Conservation (phyloP, 2,797 vertebrate species). For the Crypturellus tataupa region DNA sequence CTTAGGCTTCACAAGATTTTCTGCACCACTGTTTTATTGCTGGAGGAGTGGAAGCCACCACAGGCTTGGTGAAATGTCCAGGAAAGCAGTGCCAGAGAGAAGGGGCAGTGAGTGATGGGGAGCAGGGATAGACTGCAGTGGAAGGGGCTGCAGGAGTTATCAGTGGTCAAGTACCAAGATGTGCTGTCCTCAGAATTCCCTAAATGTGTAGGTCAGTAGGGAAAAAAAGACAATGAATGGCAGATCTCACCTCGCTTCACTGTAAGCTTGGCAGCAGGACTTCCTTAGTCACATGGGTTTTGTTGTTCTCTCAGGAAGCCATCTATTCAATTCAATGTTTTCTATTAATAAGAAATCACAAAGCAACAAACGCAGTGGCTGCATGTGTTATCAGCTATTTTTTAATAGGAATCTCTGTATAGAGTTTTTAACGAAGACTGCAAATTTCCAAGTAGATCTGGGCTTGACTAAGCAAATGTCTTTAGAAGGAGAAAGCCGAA, state of each 20-base stretch:
- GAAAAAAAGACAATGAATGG: background rate
- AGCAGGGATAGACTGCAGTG: too few species aligned
- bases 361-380: background rate
- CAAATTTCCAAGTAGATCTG: background rate
- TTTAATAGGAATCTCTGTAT: background rate
- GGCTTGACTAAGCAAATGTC: background rate
- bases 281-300: fast-evolving
- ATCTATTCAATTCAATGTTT: background rate
- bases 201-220: background rate
- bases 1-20: too few species aligned
- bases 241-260: background rate
- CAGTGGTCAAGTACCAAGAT: background rate
- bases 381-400: background rate
- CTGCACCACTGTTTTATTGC: too few species aligned
- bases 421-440: background rate
- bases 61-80: too few species aligned
- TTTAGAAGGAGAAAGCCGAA: background rate
- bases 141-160: too few species aligned
- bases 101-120: too few species aligned
- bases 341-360: background rate
- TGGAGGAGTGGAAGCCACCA: too few species aligned
- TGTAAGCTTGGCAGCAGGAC: background rate
- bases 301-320: background rate
- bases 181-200: background rate
- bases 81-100: too few species aligned